A percentile compares a stretch with the other conserved stretches of the same genome.
These are phyloP conservation scores for Onthophagus sagittarius DNA, from an alignment of 2,888 invertebrate species.

Conservation along the genomic window DNA sequence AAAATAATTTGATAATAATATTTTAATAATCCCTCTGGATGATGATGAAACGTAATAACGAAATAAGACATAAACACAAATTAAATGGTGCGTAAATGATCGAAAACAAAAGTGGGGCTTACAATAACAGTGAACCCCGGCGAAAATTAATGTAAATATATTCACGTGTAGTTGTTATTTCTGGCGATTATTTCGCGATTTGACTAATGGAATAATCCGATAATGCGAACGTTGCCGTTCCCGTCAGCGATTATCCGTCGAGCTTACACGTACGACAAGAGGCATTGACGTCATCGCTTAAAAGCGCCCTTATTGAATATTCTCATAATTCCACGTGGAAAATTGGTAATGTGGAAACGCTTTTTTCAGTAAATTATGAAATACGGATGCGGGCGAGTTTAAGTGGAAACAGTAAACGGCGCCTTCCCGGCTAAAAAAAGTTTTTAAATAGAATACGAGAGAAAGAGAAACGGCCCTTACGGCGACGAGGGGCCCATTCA, in stretches of 20 bases:
- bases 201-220: constrained; percentile 41
- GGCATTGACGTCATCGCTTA: neutral
- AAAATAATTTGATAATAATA: too few species aligned
- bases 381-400: neutral
- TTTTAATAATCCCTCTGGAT: too few species aligned
- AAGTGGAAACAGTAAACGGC: neutral
- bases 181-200: constrained; percentile 39
- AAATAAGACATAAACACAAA: neutral
- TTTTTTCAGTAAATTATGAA: neutral
- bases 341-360: neutral
- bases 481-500: neutral
- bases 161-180: constrained; percentile 35
- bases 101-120: neutral
- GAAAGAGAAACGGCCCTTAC: neutral
- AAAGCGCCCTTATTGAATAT: neutral
- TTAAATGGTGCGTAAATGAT: neutral
- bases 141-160: constrained; percentile 33
- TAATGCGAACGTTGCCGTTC: constrained; percentile 35
- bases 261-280: constrained; percentile 14
- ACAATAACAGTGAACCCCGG: neutral
- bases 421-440: neutral
- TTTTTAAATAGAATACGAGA: neutral
- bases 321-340: neutral
- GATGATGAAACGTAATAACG: neutral
- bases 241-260: constrained; percentile 31